Conservation (phyloP, 2,888 invertebrate species). For the Agriopis leucophaearia region DNA sequence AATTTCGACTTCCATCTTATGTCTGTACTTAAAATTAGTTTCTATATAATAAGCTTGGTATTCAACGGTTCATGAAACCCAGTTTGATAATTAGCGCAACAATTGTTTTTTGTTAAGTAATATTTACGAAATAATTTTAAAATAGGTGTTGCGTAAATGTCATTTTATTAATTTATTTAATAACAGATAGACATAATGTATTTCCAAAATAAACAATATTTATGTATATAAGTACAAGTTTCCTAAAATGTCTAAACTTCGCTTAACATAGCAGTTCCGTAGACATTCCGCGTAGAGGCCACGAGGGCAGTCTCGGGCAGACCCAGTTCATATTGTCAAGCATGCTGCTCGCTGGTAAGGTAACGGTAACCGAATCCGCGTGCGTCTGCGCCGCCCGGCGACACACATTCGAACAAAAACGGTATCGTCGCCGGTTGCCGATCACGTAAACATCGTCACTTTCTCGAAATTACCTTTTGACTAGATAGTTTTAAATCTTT, state of each 20-base stretch:
- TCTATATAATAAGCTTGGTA: too few relatives aligned
- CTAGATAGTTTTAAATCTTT: conserved; percentile 1
- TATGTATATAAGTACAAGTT: not conserved
- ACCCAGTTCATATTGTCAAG: conserved; percentile 29
- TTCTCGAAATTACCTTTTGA: conserved; percentile 47
- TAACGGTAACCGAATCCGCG: conserved; percentile 44
- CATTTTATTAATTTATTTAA: too few relatives aligned
- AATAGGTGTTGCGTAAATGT: too few relatives aligned
- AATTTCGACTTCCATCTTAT: too few relatives aligned
- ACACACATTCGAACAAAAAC: conserved; percentile 60
- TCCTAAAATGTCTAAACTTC: not conserved
- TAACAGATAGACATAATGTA: too few relatives aligned
- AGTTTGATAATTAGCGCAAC: too few relatives aligned
- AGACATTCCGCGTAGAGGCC: conserved; percentile 22
- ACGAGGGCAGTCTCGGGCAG: conserved; percentile 15
- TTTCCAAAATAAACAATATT: too few relatives aligned
- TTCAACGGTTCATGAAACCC: too few relatives aligned
- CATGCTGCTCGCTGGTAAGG: conserved; percentile 45
- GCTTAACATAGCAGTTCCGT: not conserved
- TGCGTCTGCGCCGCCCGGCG: conserved; percentile 53
- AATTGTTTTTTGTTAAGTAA: too few relatives aligned
- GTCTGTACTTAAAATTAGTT: too few relatives aligned
- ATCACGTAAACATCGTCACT: conserved; percentile 53
- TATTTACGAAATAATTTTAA: too few relatives aligned
- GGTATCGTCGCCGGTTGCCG: conserved; percentile 50